phyloP scores from a whole-genome alignment of 2,797 vertebrate species.

The Sparidentex hasta region DNA sequence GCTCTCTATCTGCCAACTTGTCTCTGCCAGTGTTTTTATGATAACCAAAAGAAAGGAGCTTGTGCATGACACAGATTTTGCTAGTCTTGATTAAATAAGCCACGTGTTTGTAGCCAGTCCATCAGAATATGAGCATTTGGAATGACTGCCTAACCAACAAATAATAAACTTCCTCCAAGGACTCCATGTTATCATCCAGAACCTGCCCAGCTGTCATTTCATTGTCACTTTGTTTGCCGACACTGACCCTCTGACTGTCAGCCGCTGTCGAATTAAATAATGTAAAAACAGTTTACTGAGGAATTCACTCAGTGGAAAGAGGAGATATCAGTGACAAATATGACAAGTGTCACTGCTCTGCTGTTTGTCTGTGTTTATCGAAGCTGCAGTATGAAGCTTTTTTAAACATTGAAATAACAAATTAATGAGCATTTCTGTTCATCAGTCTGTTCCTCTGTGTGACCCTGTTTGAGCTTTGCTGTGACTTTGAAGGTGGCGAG shows the following conservation, averaged over 20 bases:
- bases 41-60: conserved; percentile 30
- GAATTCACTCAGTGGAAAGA: conserved; percentile 6
- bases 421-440: conserved; percentile 5
- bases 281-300: conserved; percentile 10
- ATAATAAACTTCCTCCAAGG: conserved; percentile 26
- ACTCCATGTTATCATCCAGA: conserved; percentile 34
- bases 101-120: background rate
- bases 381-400: background rate
- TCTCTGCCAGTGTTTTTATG: conserved; percentile 6
- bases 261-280: conserved; percentile 48
- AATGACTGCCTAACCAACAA: conserved; percentile 27
- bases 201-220: conserved; percentile 58
- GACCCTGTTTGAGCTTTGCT: background rate
- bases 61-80: background rate
- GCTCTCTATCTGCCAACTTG: conserved; percentile 42
- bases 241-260: conserved; percentile 62
- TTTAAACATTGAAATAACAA: conserved; percentile 3
- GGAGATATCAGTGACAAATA: conserved; percentile 1
- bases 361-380: conserved; percentile 22
- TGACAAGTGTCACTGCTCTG: conserved; percentile 23
- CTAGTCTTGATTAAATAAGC: background rate
- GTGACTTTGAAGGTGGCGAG: conserved; percentile 18
- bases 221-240: conserved; percentile 65
- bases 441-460: background rate
- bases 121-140: conserved; percentile 5